A percentile compares a stretch with the other conserved stretches of the same genome.
phyloP scores from a whole-genome alignment of 2,888 invertebrate species.

The Perithous albicinctus region DNA sequence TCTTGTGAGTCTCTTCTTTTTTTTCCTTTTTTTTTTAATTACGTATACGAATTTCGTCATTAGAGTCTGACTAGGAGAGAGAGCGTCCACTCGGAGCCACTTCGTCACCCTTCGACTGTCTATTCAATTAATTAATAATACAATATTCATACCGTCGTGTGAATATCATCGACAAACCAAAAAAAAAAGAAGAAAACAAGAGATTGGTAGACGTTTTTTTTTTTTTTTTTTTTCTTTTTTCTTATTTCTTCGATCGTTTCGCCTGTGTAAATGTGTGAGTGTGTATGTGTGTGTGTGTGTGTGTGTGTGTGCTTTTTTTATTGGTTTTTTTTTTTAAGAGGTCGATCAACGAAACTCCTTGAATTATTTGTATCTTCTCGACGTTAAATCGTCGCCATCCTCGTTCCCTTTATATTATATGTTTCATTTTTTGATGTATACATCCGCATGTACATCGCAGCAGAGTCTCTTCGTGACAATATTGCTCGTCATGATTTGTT shows the following conservation, averaged over 20 bases:
- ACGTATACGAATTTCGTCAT: slow-evolving; percentile 64
- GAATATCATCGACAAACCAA: slow-evolving; percentile 21
- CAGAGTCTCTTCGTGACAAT: slow-evolving; percentile 40
- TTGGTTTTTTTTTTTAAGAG: slow-evolving; percentile 26
- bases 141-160: slow-evolving; percentile 38
- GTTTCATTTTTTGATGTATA: slow-evolving; percentile 53
- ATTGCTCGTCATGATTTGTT: slow-evolving; percentile 69
- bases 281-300: slow-evolving; percentile 26
- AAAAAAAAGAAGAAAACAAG: slow-evolving; percentile 34
- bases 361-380: slow-evolving; percentile 25
- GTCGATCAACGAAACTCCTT: slow-evolving; percentile 54
- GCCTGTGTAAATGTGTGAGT: slow-evolving; percentile 9
- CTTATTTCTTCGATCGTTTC: slow-evolving; percentile 12
- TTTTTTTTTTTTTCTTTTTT: slow-evolving; percentile 21
- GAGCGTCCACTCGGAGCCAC: slow-evolving; percentile 41
- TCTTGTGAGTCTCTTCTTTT: no score
- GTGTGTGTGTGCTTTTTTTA: slow-evolving; percentile 19
- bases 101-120: slow-evolving; percentile 51
- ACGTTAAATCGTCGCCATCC: slow-evolving; percentile 35
- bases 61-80: slow-evolving; percentile 64
- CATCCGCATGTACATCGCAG: slow-evolving; percentile 17
- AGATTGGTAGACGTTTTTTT: slow-evolving; percentile 42
- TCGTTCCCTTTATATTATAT: slow-evolving; percentile 47
- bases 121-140: slow-evolving; percentile 46
- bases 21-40: slow-evolving; percentile 38